These are phyloP conservation scores for Cenopis cana DNA, from an alignment of 2,888 invertebrate genomes.

Conservation along the genomic window DNA sequence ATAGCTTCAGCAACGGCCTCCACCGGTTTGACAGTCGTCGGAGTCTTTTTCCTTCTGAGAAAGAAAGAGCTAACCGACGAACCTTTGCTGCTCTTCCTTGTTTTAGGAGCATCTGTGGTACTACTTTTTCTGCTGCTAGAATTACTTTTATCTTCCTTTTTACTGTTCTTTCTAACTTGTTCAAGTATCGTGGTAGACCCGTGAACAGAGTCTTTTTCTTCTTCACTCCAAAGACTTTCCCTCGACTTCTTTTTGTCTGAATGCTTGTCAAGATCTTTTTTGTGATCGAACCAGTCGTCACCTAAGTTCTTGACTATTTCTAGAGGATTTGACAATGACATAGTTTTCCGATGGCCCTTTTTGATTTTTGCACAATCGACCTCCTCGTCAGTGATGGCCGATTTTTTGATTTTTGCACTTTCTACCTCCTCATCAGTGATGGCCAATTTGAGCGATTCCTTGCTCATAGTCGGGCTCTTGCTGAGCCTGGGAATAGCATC, in stretches of 20 bases:
- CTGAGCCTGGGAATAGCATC: constrained; percentile 72
- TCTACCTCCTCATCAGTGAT: constrained; percentile 80
- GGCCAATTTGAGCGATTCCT: constrained; percentile 78
- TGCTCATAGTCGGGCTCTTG: constrained; percentile 77
- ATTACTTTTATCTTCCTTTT: constrained; percentile 72
- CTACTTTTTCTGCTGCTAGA: constrained; percentile 68
- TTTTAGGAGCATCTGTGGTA: constrained; percentile 69
- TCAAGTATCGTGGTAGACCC: constrained; percentile 72
- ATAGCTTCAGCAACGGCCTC: constrained; percentile 73
- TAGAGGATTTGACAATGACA: constrained; percentile 80
- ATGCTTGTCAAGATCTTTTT: constrained; percentile 31
- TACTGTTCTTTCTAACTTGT: constrained; percentile 72
- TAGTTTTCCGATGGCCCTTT: constrained; percentile 78
- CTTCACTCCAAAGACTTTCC: constrained; percentile 81
- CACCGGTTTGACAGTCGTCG: constrained; percentile 70
- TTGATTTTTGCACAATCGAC: constrained; percentile 66
- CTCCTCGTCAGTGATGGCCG: constrained; percentile 80
- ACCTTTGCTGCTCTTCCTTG: constrained; percentile 75
- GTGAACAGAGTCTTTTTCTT: constrained; percentile 76
- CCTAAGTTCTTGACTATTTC: constrained; percentile 79
- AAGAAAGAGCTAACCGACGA: constrained; percentile 78
- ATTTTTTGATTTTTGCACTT: constrained; percentile 65
- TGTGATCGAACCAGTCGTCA: constrained; percentile 75
- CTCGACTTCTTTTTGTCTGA: constrained; percentile 72
- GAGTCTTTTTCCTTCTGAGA: constrained; percentile 75